These are phyloP conservation scores for Vannuccia rotundouncinata DNA, from an alignment of 2,888 invertebrate species.

Conservation along the genomic window DNA sequence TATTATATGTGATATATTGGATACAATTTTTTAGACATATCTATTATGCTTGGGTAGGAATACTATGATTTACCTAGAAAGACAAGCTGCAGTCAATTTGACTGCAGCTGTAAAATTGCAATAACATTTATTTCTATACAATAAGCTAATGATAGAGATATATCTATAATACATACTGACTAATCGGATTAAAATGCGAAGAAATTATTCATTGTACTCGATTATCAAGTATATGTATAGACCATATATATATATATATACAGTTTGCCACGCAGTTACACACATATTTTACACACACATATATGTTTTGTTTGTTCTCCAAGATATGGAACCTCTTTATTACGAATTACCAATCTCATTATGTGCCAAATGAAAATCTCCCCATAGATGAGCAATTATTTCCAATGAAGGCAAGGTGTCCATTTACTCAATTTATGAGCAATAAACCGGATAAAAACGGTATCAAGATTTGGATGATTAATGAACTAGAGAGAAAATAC, in stretches of 20 bases:
- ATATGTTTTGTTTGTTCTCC: not conserved
- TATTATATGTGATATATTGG: not conserved
- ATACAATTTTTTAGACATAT: not conserved
- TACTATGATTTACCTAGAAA: not conserved
- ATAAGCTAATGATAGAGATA: not conserved
- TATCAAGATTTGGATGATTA: not conserved
- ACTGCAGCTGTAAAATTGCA: not conserved
- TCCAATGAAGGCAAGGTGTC: not conserved
- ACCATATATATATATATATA: not conserved
- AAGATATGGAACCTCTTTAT: not conserved
- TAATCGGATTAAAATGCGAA: not conserved
- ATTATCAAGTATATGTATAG: not conserved
- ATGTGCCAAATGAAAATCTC: not conserved
- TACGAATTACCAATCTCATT: not conserved
- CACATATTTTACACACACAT: not conserved
- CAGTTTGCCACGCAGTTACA: not conserved
- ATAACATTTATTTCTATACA: not conserved
- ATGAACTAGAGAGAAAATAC: not conserved
- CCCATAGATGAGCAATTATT: constrained; percentile 7
- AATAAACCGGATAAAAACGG: not conserved
- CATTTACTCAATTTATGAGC: not conserved
- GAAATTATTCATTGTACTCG: not conserved
- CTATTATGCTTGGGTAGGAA: not conserved
- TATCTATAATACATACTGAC: not conserved
- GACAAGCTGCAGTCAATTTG: not conserved